Base-by-base conservation (phyloP, 2,797 vertebrate species). In the Margarornis squamiger region DNA sequence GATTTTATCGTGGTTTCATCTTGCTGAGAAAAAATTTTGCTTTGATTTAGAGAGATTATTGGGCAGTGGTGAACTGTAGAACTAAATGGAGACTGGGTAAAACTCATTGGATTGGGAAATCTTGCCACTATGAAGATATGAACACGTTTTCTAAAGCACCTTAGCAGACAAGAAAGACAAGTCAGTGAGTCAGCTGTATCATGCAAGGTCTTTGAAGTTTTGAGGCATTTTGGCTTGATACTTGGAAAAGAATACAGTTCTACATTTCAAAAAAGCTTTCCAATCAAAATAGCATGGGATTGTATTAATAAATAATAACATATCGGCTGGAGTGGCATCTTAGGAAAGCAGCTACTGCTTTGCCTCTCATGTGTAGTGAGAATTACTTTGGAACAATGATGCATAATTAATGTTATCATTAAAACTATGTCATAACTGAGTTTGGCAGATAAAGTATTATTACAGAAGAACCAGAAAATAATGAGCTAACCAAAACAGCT, bases 381-480 rank as follows among this genome's bases (percentile, higher is more conserved):
- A 86, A 88, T 84, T 81, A 46, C 46, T 54, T 70, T 68, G 62
- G 38, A 95, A 72, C 24, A 81, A 48, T 66, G 23, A 74, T 85
- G 39, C 41, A 75, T 93, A 92, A 90, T 95, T 95, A 91, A 91
- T 86, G 16, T 14, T 73, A 41, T 62, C 32, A 55, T 86, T 87
- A 57, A 65, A 91, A 66, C 65, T 67, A 20, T 91, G 36, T 48
- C 14, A 26, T 86, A 72, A 70, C 32, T 54, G 46, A 78, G 32
- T 73, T 85, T 87, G n/a, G 52, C n/a, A 82, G 51, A 38, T 48
- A n/a, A 85, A 77, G 48, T 22, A 19, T 48, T 87, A 46, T 82
- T 93, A 43, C 19, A 66, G 32, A 79, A 55, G 34, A 79, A 70
- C 9, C 30, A 77, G 81, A 79, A 76, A 85, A 92, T 81, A 81